Evolutionary conservation across 1,140 invertebrate genomes (phyloP).

Genomic region (Eupeodes corollae): DNA sequence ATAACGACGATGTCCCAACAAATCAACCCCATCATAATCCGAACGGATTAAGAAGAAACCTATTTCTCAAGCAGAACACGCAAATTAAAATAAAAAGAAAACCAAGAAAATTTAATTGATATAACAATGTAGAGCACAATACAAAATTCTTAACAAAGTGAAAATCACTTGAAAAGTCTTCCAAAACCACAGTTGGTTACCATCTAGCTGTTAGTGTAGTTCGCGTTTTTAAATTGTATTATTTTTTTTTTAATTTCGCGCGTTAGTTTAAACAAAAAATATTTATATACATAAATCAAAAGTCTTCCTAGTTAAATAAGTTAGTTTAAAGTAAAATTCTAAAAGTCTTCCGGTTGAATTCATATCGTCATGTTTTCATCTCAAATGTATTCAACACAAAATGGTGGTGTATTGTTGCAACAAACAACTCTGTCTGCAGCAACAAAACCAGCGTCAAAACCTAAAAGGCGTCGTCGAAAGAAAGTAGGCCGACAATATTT

Average conservation of each 20-base stretch:
- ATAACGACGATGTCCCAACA: too few relatives aligned
- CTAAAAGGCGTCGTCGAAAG: slow-evolving; percentile 22
- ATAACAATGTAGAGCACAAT: neutral
- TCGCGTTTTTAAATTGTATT: neutral
- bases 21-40: too few relatives aligned
- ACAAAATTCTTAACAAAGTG: slow-evolving; percentile 16
- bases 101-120: neutral
- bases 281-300: slow-evolving; percentile 11
- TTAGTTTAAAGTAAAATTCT: too few relatives aligned
- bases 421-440: slow-evolving; percentile 9
- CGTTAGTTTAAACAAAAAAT: neutral
- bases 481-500: slow-evolving; percentile 20
- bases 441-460: slow-evolving; percentile 10
- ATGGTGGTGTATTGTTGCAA: slow-evolving; percentile 11
- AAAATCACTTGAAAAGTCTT: slow-evolving; percentile 37
- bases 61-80: too few relatives aligned
- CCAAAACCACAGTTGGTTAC: slow-evolving; percentile 10
- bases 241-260: neutral
- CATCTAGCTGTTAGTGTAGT: too few relatives aligned
- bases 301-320: slow-evolving; percentile 16
- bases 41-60: too few relatives aligned
- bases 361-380: slow-evolving; percentile 19
- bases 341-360: too few relatives aligned
- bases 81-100: too few relatives aligned
- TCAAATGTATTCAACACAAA: slow-evolving; percentile 20